Evolutionary conservation across 1,140 invertebrate genomes (phyloP).

Genomic region (Caenorhabditis briggsae): DNA sequence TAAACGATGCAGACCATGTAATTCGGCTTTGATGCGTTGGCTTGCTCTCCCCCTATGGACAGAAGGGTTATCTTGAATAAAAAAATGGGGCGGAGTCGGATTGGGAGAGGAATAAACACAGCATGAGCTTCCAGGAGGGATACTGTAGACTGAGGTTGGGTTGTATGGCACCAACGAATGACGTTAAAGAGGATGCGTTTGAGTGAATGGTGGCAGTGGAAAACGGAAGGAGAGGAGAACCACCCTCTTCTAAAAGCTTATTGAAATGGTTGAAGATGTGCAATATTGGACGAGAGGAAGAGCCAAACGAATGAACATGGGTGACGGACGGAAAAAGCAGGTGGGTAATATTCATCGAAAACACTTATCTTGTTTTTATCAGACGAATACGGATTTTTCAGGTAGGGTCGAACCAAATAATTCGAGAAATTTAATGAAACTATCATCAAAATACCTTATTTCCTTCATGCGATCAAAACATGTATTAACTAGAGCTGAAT

Average conservation of each 20-base stretch:
- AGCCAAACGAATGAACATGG: background rate
- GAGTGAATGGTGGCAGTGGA: background rate
- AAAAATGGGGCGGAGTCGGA: constrained; percentile 20
- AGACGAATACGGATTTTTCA: no score
- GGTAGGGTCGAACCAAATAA: no score
- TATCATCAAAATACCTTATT: no score
- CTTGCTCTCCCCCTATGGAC: background rate
- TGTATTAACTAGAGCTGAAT: no score
- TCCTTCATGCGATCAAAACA: no score
- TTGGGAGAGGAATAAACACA: background rate
- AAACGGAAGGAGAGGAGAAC: background rate
- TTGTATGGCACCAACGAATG: background rate
- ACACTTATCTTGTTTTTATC: constrained; percentile 1
- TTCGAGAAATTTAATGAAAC: no score
- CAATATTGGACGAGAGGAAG: constrained; percentile 34
- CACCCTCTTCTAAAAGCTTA: constrained; percentile 21
- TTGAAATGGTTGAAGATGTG: constrained; percentile 40
- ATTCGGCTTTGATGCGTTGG: background rate
- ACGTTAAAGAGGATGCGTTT: background rate
- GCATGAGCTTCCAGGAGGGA: constrained; percentile 14
- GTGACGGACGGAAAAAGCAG: constrained; percentile 51
- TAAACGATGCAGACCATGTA: constrained; percentile 40
- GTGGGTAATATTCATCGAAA: constrained; percentile 29
- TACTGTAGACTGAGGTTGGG: background rate
- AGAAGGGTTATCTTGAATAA: constrained; percentile 30